Percentiles rank a stretch among this genome's conserved stretches.
These are phyloP conservation scores for Myotis vivesi DNA, from an alignment of 2,797 vertebrate genomes.

Conservation along the genomic window DNA sequence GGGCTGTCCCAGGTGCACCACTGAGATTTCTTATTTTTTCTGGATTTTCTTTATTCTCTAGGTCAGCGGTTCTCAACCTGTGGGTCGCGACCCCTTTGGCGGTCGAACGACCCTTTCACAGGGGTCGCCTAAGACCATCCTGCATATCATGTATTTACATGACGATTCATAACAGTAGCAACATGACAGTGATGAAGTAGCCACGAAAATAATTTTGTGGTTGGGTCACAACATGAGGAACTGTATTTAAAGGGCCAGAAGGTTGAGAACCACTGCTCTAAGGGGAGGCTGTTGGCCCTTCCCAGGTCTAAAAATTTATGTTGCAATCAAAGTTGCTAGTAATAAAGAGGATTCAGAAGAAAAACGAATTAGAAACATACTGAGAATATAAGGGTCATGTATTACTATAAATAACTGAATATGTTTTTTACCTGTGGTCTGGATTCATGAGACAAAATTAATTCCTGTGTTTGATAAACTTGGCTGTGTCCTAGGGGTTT, in stretches of 20 bases:
- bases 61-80: too few species aligned
- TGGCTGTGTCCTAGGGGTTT: constrained; percentile 49
- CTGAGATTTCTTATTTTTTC: background rate
- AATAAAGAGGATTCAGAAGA: constrained; percentile 27
- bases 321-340: background rate
- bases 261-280: too few species aligned
- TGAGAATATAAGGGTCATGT: constrained; percentile 16
- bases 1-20: background rate
- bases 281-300: background rate
- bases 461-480: constrained; percentile 64
- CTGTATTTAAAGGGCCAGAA: too few species aligned
- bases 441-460: constrained; percentile 54
- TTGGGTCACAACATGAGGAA: too few species aligned
- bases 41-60: background rate
- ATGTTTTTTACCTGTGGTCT: constrained; percentile 41
- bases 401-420: constrained; percentile 46
- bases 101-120: too few species aligned
- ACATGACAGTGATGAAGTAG: too few species aligned
- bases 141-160: too few species aligned
- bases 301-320: background rate
- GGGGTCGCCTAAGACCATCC: too few species aligned
- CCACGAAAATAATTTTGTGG: too few species aligned
- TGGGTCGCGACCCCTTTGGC: too few species aligned
- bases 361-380: constrained; percentile 17
- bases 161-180: too few species aligned